Conservation (phyloP, 2,888 invertebrate genomes). For the Andrena bicolor region DNA sequence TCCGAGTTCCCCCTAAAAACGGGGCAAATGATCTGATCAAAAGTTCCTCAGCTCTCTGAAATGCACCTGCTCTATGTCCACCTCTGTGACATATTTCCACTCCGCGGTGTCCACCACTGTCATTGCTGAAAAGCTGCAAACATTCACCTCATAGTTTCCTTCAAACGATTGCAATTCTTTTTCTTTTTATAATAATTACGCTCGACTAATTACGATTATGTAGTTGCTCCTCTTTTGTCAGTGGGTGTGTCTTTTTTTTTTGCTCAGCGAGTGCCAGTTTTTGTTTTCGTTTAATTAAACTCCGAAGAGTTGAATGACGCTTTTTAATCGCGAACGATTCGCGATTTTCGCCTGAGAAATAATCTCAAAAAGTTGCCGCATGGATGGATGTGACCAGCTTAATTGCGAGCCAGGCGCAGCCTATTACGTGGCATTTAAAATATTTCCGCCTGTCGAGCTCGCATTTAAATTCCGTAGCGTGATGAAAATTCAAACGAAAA, state of each 20-base stretch:
- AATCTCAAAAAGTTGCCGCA: not conserved
- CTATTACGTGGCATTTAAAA: conserved; percentile 13
- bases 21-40: not conserved
- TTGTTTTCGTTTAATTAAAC: not conserved
- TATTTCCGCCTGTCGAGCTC: not conserved
- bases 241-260: not conserved
- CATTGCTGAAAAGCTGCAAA: not conserved
- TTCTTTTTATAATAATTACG: not conserved
- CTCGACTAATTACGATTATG: too few species aligned
- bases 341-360: not conserved
- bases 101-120: too few species aligned
- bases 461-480: conserved; percentile 5
- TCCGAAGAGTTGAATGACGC: not conserved
- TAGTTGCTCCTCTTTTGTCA: not conserved
- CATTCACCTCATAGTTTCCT: not conserved
- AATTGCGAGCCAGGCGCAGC: not conserved
- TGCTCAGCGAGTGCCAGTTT: not conserved
- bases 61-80: not conserved
- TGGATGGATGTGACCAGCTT: not conserved
- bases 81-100: not conserved
- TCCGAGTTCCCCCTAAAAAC: not conserved
- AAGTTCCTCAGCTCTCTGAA: not conserved
- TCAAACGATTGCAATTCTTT: not conserved
- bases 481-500: conserved; percentile 14
- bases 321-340: not conserved